These are phyloP conservation scores for Pangasianodon hypophthalmus DNA, from an alignment of 2,113 vertebrate species.

Conservation along the genomic window DNA sequence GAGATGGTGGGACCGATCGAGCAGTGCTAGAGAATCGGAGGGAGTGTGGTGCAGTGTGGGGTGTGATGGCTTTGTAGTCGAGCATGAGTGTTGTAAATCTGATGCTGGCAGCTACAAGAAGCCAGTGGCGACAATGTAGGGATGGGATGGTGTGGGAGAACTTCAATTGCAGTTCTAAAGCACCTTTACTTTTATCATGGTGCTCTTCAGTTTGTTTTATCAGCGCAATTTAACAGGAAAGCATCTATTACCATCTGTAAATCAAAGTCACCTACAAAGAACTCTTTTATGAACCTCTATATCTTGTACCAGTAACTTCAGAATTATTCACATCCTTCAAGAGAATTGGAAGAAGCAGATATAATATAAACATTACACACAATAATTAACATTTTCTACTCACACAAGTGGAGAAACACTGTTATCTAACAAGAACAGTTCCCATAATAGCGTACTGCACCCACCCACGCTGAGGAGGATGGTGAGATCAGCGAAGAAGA, in stretches of 20 bases:
- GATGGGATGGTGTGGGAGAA: background rate
- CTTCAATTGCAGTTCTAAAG: background rate
- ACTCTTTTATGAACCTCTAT: background rate
- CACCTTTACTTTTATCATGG: background rate
- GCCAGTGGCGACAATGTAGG: background rate
- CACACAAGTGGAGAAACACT: background rate
- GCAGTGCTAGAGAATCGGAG: background rate
- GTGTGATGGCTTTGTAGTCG: background rate
- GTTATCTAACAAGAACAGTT: slow-evolving; percentile 1
- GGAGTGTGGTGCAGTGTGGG: background rate
- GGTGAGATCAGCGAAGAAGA: background rate
- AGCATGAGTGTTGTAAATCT: background rate
- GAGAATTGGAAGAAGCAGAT: background rate
- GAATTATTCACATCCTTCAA: background rate
- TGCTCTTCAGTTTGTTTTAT: background rate
- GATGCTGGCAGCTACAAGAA: background rate
- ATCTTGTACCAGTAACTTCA: background rate
- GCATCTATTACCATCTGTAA: background rate
- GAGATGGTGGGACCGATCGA: background rate
- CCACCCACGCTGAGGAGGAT: slow-evolving; percentile 15
- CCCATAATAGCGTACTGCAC: slow-evolving; percentile 8
- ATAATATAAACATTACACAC: background rate
- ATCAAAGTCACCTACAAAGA: background rate
- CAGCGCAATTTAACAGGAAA: background rate
- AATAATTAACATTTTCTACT: background rate